These are phyloP conservation scores for Cotesia vestalis DNA, from an alignment of 1,140 invertebrate genomes.

Conservation along the genomic window DNA sequence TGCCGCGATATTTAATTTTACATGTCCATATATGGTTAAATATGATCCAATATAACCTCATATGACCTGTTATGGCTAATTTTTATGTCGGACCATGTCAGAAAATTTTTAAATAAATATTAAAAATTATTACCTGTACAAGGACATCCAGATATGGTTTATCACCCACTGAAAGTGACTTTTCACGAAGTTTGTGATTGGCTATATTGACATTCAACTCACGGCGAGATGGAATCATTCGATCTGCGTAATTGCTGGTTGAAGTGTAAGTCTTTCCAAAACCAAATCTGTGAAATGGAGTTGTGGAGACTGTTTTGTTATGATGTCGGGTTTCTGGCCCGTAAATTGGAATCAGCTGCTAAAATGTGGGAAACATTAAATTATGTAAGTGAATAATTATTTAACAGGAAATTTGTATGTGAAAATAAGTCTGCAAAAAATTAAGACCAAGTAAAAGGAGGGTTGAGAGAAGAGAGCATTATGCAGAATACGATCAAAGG, in stretches of 20 bases:
- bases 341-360: conserved; percentile 24
- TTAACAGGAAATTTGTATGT: conserved; percentile 39
- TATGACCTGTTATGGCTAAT: too few relatives aligned
- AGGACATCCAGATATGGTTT: neutral
- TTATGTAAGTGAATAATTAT: neutral
- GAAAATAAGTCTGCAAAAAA: conserved; percentile 23
- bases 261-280: neutral
- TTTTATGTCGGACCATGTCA: too few relatives aligned
- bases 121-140: neutral
- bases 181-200: neutral
- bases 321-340: neutral
- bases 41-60: too few relatives aligned
- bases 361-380: conserved; percentile 12
- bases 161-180: neutral
- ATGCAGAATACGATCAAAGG: conserved; percentile 30
- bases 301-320: neutral
- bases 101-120: too few relatives aligned
- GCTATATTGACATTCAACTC: neutral
- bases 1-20: too few relatives aligned
- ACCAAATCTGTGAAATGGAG: neutral
- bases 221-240: neutral
- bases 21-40: too few relatives aligned
- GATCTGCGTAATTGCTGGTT: neutral
- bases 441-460: conserved; percentile 20
- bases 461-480: conserved; percentile 25